Base-by-base conservation (phyloP, 1,140 invertebrate genomes). In the Colletes latitarsis region DNA sequence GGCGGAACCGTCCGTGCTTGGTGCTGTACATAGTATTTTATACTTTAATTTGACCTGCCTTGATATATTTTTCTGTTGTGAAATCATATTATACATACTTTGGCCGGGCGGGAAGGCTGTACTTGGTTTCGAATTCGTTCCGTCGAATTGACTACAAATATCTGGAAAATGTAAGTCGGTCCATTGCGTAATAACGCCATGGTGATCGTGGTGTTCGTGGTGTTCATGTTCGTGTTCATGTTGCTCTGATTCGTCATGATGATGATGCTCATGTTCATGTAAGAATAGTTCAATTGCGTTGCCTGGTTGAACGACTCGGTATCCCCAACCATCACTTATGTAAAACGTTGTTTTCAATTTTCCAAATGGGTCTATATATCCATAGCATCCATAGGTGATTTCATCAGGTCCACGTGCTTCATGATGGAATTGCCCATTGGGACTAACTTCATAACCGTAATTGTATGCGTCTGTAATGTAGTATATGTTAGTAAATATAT, bases 331-430 rank as follows among this genome's bases (percentile, higher is more conserved):
- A 91, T 97, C 96, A 70, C 96, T 96, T 3, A 97, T 93, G 85
- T 97, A 97, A 91, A 96, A 96, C 43, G 96, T 96, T 49, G 95
- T 95, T 58, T 95, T 93, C 4, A 96, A 90, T 81, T 95, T 94
- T 30, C 95, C 94, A 63, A 95, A 94, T 2, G 96, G 95, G 89
- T 96, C 96, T 17, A 97, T 94, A 87, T 96, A 96, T 57, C 96
- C 96, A 81, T 97, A 97, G 90, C 96, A 97, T 82, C 96, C 96
- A 81, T 96, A 97, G 0, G 96, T 96, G 19, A 97, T 95, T 12
- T 96, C 95, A 86, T 97, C 96, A 0, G 95, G 94, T 15, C 95
- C 96, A 71, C 95, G 94, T 55, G 94, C 95, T 92, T 97, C 96
- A 84, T 97, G 96, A 88, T 97, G 96, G 89, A 97, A 97, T 89